phyloP scores from a whole-genome alignment of 2,797 vertebrate species.

The Bovichtus variegatus region DNA sequence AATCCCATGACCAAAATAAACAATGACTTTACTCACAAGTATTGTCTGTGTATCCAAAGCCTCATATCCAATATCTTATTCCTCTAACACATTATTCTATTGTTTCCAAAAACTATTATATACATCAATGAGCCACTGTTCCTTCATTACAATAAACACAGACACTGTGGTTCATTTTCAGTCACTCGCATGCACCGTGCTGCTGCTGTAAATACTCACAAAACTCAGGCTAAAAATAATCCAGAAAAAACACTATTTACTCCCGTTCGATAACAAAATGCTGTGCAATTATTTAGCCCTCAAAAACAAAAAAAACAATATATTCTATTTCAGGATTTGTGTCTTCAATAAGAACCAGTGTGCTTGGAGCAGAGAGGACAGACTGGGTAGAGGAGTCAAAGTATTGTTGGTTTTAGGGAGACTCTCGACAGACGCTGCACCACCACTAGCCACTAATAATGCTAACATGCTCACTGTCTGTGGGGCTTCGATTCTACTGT shows the following conservation, averaged over 20 bases:
- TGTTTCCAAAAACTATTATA: too few species aligned
- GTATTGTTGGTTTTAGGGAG: slow-evolving; percentile 8
- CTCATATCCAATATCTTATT: too few species aligned
- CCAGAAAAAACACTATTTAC: background rate
- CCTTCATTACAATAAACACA: background rate
- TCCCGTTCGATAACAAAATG: background rate
- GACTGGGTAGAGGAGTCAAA: background rate
- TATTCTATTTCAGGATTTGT: background rate
- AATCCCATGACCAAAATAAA: slow-evolving; percentile 21
- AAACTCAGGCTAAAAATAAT: background rate
- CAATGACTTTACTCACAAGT: background rate
- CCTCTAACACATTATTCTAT: too few species aligned
- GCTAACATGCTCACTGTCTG: background rate
- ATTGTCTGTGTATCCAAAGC: background rate
- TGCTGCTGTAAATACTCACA: slow-evolving; percentile 1
- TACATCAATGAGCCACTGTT: background rate
- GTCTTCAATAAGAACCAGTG: background rate
- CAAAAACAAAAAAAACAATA: background rate
- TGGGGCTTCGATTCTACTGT: too few species aligned
- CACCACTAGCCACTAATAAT: background rate
- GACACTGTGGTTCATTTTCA: background rate
- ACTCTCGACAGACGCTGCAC: background rate
- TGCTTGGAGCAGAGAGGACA: background rate
- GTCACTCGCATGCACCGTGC: background rate
- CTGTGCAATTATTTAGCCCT: background rate